A percentile compares a stretch with the other conserved stretches of the same genome.
These are phyloP conservation scores for Mesorhabditis belari DNA, from an alignment of 2,888 invertebrate genomes.

Conservation along the genomic window DNA sequence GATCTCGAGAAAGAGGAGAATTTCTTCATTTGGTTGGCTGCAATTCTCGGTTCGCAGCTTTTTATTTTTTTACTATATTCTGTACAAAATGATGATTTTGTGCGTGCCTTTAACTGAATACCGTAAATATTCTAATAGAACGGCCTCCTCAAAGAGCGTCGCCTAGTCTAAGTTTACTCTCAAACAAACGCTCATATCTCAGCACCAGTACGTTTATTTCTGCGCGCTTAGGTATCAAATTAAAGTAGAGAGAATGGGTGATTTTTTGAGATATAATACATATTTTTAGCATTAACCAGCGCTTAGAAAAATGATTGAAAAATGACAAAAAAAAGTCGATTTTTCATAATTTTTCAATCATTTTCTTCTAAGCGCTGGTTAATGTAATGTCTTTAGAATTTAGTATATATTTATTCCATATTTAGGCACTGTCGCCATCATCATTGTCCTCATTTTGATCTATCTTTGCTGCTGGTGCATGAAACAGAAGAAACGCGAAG, in stretches of 20 bases:
- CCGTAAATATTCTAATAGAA: not conserved
- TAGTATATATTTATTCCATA: no score
- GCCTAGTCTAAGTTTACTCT: not conserved
- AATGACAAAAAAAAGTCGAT: no score
- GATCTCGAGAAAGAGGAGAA: slow-evolving; percentile 50
- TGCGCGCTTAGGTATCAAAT: no score
- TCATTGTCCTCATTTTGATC: not conserved
- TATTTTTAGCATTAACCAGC: no score
- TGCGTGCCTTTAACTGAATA: not conserved
- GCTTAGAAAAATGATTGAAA: no score
- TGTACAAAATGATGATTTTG: not conserved
- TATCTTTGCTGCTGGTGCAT: not conserved
- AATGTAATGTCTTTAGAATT: no score
- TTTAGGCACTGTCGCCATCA: no score
- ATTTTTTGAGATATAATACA: no score
- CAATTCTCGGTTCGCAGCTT: slow-evolving; percentile 33
- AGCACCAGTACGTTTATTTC: not conserved
- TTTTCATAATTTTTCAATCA: no score
- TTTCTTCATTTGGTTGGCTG: slow-evolving; percentile 49
- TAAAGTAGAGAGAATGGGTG: no score
- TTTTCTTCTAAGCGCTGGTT: no score
- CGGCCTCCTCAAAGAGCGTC: not conserved
- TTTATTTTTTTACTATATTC: no score
- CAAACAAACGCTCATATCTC: not conserved
- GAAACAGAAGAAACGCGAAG: not conserved